A percentile compares a stretch with the other conserved stretches of the same genome.
phyloP scores from a whole-genome alignment of 2,888 invertebrate genomes.

The Heliconius ismenius region DNA sequence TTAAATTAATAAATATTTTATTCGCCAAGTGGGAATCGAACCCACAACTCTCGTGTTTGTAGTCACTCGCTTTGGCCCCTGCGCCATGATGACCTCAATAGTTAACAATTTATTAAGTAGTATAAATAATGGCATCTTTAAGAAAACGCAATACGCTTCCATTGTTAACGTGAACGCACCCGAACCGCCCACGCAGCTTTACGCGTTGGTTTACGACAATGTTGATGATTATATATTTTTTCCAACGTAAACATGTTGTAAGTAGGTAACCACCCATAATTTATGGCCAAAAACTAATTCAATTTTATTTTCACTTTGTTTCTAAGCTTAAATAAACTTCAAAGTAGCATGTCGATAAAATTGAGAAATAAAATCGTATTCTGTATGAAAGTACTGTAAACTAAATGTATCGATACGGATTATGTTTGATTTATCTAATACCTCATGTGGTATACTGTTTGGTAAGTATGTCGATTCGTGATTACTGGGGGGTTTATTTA shows the following conservation, averaged over 20 bases:
- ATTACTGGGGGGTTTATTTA: background rate
- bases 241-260: constrained; percentile 41
- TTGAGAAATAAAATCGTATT: constrained; percentile 36
- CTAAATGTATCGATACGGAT: constrained; percentile 54
- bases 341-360: constrained; percentile 41
- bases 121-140: background rate
- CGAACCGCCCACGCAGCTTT: constrained; percentile 42
- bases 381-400: constrained; percentile 44
- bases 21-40: too few species aligned
- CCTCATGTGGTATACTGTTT: constrained; percentile 1
- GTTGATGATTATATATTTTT: constrained; percentile 43
- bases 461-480: constrained; percentile 8
- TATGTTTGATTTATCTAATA: constrained; percentile 46
- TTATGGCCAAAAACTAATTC: constrained; percentile 41
- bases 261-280: constrained; percentile 42
- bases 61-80: too few species aligned
- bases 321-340: constrained; percentile 44
- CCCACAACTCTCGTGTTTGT: too few species aligned
- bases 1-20: too few species aligned
- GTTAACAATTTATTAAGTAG: background rate
- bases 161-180: constrained; percentile 20
- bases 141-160: constrained; percentile 14
- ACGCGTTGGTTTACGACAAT: constrained; percentile 43
- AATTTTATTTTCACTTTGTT: constrained; percentile 44
- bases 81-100: too few species aligned